These are phyloP conservation scores for Xylocopa sonorina DNA, from an alignment of 1,140 invertebrate species.

Conservation along the genomic window DNA sequence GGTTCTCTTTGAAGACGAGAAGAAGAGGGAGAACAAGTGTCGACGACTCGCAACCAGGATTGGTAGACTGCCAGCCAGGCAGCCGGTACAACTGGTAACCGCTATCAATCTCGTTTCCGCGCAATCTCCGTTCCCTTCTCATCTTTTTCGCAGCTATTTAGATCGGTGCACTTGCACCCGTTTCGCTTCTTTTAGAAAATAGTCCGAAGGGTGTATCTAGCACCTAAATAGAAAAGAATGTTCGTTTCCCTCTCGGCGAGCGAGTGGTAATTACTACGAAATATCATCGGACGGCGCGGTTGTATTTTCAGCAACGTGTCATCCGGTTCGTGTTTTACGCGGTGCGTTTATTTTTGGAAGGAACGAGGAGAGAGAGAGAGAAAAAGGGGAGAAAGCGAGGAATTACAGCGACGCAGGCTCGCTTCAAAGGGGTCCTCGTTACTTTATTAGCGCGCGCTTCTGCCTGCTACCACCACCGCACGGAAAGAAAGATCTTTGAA, in stretches of 20 bases:
- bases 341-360: constrained; percentile 72
- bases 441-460: constrained; percentile 60
- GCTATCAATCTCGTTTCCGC: constrained; percentile 47
- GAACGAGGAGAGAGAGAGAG: constrained; percentile 46
- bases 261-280: constrained; percentile 55
- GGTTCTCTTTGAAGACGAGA: constrained; percentile 28
- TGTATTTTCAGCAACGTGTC: constrained; percentile 74
- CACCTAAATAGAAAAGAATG: constrained; percentile 21
- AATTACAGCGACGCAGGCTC: constrained; percentile 59
- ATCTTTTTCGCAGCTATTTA: constrained; percentile 11
- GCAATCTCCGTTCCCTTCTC: constrained; percentile 4
- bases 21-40: constrained; percentile 19
- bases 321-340: constrained; percentile 61
- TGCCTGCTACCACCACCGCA: constrained; percentile 29
- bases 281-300: constrained; percentile 52
- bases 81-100: constrained; percentile 28
- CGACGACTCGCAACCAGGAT: constrained; percentile 38
- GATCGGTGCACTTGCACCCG: not conserved
- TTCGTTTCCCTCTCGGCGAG: constrained; percentile 3
- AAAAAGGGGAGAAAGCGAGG: constrained; percentile 49
- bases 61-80: constrained; percentile 49
- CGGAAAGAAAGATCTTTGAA: constrained; percentile 62
- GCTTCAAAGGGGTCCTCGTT: constrained; percentile 58
- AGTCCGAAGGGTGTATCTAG: no score
- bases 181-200: no score